Conservation (phyloP, 2,113 vertebrate species). For the Percina caprodes region DNA sequence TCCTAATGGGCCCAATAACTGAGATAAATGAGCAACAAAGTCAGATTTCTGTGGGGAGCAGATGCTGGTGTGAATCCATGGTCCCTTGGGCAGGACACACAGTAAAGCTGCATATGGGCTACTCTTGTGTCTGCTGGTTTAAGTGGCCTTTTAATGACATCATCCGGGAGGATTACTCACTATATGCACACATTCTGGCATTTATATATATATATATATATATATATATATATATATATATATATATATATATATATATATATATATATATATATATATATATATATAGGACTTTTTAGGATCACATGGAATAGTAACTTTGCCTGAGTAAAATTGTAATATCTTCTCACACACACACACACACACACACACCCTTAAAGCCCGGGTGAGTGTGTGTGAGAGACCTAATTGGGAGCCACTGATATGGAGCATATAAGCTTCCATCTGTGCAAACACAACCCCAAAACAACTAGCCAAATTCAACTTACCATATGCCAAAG, state of each 20-base stretch:
- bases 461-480: constrained; percentile 15
- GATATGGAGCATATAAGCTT: constrained; percentile 12
- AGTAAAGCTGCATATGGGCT: constrained; percentile 59
- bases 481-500: constrained; percentile 81
- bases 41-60: constrained; percentile 58
- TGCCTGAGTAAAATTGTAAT: neutral
- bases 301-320: neutral
- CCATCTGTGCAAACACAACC: constrained; percentile 60
- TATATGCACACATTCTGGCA: neutral
- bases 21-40: constrained; percentile 64
- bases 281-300: neutral
- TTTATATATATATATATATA: too few relatives aligned
- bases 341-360: neutral
- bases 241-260: too few relatives aligned
- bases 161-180: constrained; percentile 40
- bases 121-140: constrained; percentile 48
- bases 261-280: neutral
- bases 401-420: constrained; percentile 2
- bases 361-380: neutral
- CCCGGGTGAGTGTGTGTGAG: neutral
- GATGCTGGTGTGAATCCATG: constrained; percentile 66
- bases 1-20: constrained; percentile 60
- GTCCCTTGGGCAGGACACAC: constrained; percentile 64
- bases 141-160: constrained; percentile 70
- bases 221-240: too few relatives aligned